A percentile compares a stretch with the other conserved stretches of the same genome.
These are phyloP conservation scores for Rotaria sp. DNA, from an alignment of 2,888 invertebrate species.

Conservation along the genomic window DNA sequence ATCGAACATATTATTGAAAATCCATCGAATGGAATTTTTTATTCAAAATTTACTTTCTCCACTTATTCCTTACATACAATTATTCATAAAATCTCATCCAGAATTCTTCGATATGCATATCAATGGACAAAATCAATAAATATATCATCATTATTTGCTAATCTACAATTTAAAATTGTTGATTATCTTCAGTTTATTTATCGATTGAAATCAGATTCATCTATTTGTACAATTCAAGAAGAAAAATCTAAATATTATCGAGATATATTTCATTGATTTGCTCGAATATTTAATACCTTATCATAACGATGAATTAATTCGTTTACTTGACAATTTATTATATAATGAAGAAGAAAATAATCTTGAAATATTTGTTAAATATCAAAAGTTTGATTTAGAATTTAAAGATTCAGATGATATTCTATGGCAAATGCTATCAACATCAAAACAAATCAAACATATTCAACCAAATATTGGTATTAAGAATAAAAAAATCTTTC, in stretches of 20 bases:
- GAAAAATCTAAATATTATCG: neutral
- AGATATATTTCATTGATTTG: neutral
- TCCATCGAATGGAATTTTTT: neutral
- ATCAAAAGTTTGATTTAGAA: constrained; percentile 13
- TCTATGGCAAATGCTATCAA: neutral
- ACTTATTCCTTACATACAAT: neutral
- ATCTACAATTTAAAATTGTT: neutral
- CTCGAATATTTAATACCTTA: neutral
- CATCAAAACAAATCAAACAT: neutral
- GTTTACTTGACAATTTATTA: neutral
- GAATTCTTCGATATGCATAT: neutral
- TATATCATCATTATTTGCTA: neutral
- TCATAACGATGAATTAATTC: neutral
- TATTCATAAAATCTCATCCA: neutral
- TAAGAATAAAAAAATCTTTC: no score
- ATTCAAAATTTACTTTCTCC: neutral
- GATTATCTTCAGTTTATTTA: neutral
- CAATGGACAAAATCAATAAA: constrained; percentile 11
- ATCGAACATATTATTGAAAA: constrained; percentile 6
- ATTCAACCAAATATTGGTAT: neutral
- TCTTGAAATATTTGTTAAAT: constrained; percentile 8
- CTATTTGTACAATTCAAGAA: neutral
- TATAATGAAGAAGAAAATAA: constrained; percentile 25
- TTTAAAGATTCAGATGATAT: neutral
- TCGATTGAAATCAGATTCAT: neutral